phyloP scores from a whole-genome alignment of 1,140 invertebrate species.

The Caenorhabditis inopinata region DNA sequence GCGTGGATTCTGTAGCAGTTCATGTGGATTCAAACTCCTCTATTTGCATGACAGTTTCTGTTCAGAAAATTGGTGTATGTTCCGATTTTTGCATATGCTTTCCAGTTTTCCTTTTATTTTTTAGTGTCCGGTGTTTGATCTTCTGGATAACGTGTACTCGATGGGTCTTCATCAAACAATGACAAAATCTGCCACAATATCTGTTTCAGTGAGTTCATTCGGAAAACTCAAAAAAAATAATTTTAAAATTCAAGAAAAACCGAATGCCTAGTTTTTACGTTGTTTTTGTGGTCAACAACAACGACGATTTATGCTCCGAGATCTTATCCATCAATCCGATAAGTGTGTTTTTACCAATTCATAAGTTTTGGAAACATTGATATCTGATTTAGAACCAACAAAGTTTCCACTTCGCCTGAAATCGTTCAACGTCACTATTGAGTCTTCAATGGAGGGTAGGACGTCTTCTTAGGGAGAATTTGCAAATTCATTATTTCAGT shows the following conservation, averaged over 20 bases:
- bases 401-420: conserved; percentile 16
- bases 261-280: conserved; percentile 12
- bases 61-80: background rate
- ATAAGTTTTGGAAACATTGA: background rate
- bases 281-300: conserved; percentile 1
- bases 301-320: conserved; percentile 1
- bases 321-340: background rate
- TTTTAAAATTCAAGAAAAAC: too few species aligned
- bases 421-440: background rate
- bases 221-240: too few species aligned
- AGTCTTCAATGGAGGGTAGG: background rate
- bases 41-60: background rate
- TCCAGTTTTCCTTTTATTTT: background rate
- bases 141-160: background rate
- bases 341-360: background rate
- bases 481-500: background rate
- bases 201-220: background rate
- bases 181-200: background rate
- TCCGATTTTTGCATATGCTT: background rate
- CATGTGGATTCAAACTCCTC: background rate
- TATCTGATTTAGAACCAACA: background rate
- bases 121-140: background rate
- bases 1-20: background rate
- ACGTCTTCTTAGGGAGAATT: background rate
- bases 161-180: conserved; percentile 8